phyloP scores from a whole-genome alignment of 2,797 vertebrate species.

The Epinephelus malabaricus region DNA sequence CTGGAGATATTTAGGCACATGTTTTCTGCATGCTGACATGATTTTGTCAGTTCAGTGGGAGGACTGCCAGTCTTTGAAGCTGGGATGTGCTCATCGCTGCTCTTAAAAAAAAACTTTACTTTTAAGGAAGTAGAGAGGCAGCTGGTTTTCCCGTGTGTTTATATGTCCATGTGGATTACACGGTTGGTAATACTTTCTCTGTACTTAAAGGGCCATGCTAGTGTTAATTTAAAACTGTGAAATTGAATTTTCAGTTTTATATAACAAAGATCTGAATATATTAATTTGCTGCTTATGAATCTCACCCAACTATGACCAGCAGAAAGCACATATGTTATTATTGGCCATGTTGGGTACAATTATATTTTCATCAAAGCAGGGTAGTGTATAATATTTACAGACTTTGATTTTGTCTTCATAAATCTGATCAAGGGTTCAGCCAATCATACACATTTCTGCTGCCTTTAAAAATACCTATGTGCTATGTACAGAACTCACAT shows the following conservation, averaged over 20 bases:
- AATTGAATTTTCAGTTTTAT: constrained; percentile 16
- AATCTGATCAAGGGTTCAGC: neutral
- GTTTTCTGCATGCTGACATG: constrained; percentile 18
- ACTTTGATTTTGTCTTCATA: neutral
- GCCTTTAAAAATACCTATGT: neutral
- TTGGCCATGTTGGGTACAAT: neutral
- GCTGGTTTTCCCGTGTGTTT: neutral
- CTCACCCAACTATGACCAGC: neutral
- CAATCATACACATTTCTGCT: neutral
- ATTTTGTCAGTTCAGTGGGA: constrained; percentile 23
- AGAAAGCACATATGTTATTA: neutral
- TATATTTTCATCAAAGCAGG: neutral
- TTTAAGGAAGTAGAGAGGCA: constrained; percentile 16
- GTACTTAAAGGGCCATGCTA: neutral
- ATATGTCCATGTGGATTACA: constrained; percentile 15
- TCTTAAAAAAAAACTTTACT: neutral
- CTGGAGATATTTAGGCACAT: constrained; percentile 7
- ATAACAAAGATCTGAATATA: neutral
- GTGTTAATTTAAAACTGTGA: constrained; percentile 19
- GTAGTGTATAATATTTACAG: neutral
- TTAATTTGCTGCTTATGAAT: neutral
- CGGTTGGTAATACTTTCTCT: constrained; percentile 1
- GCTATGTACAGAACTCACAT: no score
- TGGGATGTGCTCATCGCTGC: neutral
- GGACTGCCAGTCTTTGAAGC: constrained; percentile 25